Evolutionary conservation across 2,113 vertebrate species (phyloP), one percentile per base, ranked within the genome.

Genomic region (Bubo blakistoni): DNA sequence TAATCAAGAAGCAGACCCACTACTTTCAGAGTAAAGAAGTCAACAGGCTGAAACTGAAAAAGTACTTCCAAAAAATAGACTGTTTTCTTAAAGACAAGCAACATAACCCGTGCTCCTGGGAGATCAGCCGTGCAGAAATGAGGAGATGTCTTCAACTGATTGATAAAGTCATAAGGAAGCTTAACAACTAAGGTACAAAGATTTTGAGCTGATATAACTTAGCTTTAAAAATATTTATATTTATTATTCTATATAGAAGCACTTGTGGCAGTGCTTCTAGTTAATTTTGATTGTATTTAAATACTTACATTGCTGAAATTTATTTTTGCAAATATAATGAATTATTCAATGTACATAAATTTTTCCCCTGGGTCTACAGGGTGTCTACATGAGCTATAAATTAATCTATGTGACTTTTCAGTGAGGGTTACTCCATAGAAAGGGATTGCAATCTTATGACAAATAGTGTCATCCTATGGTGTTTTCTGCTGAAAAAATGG

Each of bases 1-100:
- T 84, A 54, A 65, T 38, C 29, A 59, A 72, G 81, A 88, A 91
- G 30, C 42, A 86, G 11, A 69, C 7, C 9, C 61, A 44, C 13
- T 70, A 26, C 30, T 54, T 9, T 25, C 3, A 2, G 11, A 69
- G 30, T 19, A 88, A 79, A 76, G 91, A 88, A 17, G 46, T 11
- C 54, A 87, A 51, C 69, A 92, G 76, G 77, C 71, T 97, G 79
- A 91, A 82, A 86, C 44, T 95, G 85, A 95, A 94, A 58, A 95
- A 86, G 34, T 97, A 93, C 40, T 97, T 98, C 80, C 11, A 40
- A 91, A 88, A 92, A 59, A 88, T 97, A 81, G 71, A 91, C 46
- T 61, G 15, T 58, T 97, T 93, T 79, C 95, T 97, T 38, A 70
- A 83, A 85, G 59, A 90, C 46, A 94, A 92, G 34, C 52, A 92